A percentile compares a stretch with the other conserved stretches of the same genome.
Conservation (phyloP, 2,888 invertebrate genomes). For the Rotaria sp. region DNA sequence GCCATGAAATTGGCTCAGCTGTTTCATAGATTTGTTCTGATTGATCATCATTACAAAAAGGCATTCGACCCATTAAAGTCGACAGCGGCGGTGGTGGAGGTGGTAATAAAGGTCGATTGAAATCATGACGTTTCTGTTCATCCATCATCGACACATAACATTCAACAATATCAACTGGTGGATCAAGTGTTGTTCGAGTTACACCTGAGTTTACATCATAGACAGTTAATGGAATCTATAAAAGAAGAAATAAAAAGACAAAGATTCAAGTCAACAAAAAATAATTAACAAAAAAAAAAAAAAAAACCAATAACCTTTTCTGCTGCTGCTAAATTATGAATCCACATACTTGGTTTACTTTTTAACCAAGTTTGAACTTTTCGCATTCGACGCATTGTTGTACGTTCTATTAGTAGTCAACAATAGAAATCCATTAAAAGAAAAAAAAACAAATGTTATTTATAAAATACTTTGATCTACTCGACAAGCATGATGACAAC, state of each 20-base stretch:
- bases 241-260: neutral
- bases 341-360: slow-evolving; percentile 28
- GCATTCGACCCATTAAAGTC: neutral
- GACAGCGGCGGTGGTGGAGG: neutral
- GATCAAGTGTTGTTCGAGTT: slow-evolving; percentile 15
- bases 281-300: no score
- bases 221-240: neutral
- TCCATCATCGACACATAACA: neutral
- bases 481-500: neutral
- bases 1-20: neutral
- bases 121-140: neutral
- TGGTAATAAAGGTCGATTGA: neutral
- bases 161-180: slow-evolving; percentile 10
- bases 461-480: neutral
- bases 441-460: neutral
- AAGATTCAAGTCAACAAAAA: no score
- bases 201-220: slow-evolving; percentile 7
- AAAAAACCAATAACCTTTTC: neutral
- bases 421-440: neutral
- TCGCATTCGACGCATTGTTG: neutral
- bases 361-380: neutral
- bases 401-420: neutral
- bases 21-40: slow-evolving; percentile 28
- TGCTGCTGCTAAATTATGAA: slow-evolving; percentile 1
- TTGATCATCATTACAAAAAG: slow-evolving; percentile 1